Conservation (phyloP, 2,113 vertebrate species). For the Ptilonorhynchus violaceus region DNA sequence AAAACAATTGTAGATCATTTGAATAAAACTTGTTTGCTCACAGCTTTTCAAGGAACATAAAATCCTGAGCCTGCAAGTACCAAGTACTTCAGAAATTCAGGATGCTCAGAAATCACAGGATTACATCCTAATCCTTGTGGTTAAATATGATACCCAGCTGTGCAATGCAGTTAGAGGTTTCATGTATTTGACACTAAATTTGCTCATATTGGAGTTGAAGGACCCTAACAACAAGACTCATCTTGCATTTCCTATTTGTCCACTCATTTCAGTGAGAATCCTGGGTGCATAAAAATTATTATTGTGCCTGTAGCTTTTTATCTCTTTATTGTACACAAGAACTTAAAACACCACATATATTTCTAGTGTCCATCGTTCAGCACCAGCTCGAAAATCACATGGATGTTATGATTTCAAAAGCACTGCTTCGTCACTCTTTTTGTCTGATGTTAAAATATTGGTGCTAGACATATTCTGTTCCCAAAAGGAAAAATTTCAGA, state of each 20-base stretch:
- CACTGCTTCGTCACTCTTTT: neutral
- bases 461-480: neutral
- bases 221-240: neutral
- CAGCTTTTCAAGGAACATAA: neutral
- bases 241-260: neutral
- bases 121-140: slow-evolving; percentile 11
- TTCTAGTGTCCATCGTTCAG: neutral
- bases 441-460: neutral
- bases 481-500: neutral
- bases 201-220: neutral
- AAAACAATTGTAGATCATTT: neutral
- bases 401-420: neutral
- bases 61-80: neutral
- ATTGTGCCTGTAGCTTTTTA: neutral
- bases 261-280: neutral
- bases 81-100: slow-evolving; percentile 22
- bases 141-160: slow-evolving; percentile 33
- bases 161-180: slow-evolving; percentile 6
- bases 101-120: slow-evolving; percentile 19
- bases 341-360: neutral
- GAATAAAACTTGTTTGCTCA: neutral
- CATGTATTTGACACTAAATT: slow-evolving; percentile 3
- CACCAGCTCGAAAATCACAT: neutral
- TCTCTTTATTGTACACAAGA: neutral
- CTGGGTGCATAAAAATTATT: neutral